Evolutionary conservation across 2,888 invertebrate genomes (phyloP).

Genomic region (Marronus borbonicus): DNA sequence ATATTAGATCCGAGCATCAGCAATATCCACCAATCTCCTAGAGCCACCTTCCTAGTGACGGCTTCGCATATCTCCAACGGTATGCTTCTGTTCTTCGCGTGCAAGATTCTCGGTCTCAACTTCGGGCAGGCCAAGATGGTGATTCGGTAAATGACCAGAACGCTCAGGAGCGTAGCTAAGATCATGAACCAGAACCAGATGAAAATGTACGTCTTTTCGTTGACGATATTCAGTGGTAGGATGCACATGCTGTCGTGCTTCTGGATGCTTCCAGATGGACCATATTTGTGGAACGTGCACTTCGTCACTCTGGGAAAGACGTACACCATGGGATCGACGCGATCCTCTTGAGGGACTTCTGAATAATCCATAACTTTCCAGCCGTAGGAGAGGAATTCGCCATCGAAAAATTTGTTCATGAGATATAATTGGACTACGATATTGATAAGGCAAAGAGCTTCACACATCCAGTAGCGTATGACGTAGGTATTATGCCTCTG

Average conservation of each 20-base stretch:
- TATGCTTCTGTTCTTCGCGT: conserved; percentile 84
- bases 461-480: conserved; percentile 89
- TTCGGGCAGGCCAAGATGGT: conserved; percentile 83
- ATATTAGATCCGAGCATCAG: conserved; percentile 91
- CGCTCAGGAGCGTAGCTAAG: conserved; percentile 78
- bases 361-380: conserved; percentile 85
- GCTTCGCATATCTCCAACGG: conserved; percentile 83
- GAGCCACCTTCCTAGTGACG: conserved; percentile 83
- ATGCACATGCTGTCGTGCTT: conserved; percentile 91
- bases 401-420: conserved; percentile 93
- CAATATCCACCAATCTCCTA: conserved; percentile 95
- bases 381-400: conserved; percentile 92
- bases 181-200: conserved; percentile 96
- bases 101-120: conserved; percentile 83
- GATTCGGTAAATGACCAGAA: conserved; percentile 80
- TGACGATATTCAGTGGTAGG: conserved; percentile 91
- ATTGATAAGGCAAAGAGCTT: conserved; percentile 87
- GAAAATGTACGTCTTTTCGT: conserved; percentile 94
- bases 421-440: conserved; percentile 89
- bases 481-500: conserved; percentile 91
- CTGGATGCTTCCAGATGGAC: conserved; percentile 88
- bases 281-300: conserved; percentile 92
- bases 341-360: conserved; percentile 85
- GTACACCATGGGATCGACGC: conserved; percentile 92
- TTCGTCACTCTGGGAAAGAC: conserved; percentile 93